Base-by-base conservation (phyloP, 1,140 invertebrate species). In the Hypothenemus hampei region DNA sequence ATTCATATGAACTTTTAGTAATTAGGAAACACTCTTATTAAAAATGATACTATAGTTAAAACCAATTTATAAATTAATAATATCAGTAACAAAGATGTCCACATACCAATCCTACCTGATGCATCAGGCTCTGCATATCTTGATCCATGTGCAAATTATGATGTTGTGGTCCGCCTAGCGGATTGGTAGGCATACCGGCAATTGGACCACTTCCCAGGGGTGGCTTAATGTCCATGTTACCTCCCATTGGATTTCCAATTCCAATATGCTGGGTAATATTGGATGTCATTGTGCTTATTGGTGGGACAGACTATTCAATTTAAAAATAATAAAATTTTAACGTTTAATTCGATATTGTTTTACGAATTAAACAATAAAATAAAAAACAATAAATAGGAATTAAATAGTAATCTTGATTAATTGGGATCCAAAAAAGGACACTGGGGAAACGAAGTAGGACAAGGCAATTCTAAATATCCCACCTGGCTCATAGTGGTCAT, bases 91-190 rank as follows among this genome's bases (percentile, higher is more conserved):
- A 47, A 57, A 40, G 23, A 40, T n/a, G 22, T 55, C 29, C 37
- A 50, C 46, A 41, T 57, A 57, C 55, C 55, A 50, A 16, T 16
- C 55, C 55, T 45, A 57, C 55, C 39, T 57, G 55, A 39, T 58
- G 60, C 53, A 62, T 62, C 44, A 57, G 20, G 21, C 44, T 52
- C 29, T 50, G 52, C 48, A 78, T 73, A 20, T 78, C 75, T 0
- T 72, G 43, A 26, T 65, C 62, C 29, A 61, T 51, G 36, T 64
- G 61, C 18, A 68, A 56, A 19, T 57, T 57, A 22, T 59, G 57
- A 56, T 66, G 65, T 15, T 66, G 61, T 3, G 37, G 23, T 8
- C 10, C 46, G 15, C 44, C 23, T 46, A 66, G 44, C 4, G 62
- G 52, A 54, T 63, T 68, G 13, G 64, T 57, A 48, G 64, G 49